Base-by-base conservation (phyloP, 2,888 invertebrate species). In the Isoperla grammatica region DNA sequence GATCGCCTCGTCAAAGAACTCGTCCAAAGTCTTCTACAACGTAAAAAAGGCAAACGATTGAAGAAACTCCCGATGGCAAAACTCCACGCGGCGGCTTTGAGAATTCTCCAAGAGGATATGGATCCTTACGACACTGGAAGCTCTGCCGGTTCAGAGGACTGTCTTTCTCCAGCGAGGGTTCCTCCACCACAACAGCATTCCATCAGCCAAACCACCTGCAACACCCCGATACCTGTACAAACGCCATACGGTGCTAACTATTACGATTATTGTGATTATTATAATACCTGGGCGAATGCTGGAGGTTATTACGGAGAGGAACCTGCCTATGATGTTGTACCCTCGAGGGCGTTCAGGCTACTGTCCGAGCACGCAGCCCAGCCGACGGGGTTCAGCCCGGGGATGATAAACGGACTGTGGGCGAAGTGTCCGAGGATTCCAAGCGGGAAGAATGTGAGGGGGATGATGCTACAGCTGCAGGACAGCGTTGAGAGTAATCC, bases 341-440 rank as follows among this genome's bases (percentile, higher is more conserved):
- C 83, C 2, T 82, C 83, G 0, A 79, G 80, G 67, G 79, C 82
- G 1, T 81, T 83, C 67, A 79, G 78, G 65, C 70, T 77, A 0
- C 69, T 82, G 29, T 79, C 80, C 67, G 80, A 81, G 49, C 75
- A 78, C 61, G 71, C 74, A 1, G 70, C 69, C 45, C 72, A 71
- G 1, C 67, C 64, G 57, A 67, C 66, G 63, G 71, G 55, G 68
- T 62, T 76, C 67, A 71, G 69, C 65, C 67, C 71, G 2, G 72
- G 72, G 23, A 72, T 70, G 61, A 71, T 80, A 64, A 76, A 78
- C 62, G 75, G 79, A 9, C 75, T 81, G 67, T 76, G 79, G 20
- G 82, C 81, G 1, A 78, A 81, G 54, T 86, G 85, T 71, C 85
- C 85, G 0, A 75, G 83, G 58, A 80, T 84, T 45, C 74, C 81